Base-by-base conservation (phyloP, 2,113 vertebrate genomes). In the Hippocampus comes region DNA sequence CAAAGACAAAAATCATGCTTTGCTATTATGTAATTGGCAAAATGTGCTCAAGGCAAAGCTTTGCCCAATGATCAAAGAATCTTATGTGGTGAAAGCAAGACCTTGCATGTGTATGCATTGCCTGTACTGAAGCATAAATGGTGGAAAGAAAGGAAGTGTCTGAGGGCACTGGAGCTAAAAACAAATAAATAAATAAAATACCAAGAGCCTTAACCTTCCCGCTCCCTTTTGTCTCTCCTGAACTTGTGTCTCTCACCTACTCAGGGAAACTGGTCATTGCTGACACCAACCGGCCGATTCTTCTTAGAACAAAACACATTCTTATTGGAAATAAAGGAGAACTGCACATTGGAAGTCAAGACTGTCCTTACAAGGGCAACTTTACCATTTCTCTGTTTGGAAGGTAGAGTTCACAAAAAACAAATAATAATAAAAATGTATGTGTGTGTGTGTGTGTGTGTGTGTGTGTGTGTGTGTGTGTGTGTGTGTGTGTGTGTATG, bases 231-330 rank as follows among this genome's bases (percentile, higher is more conserved):
- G 38, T 53, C 27, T 70, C 57, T 75, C 51, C 53, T 68, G 34
- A 65, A 49, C 34, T 57, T 67, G 12, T 51, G 21, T 67, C 55
- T 42, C 63, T 46, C 51, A 10, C 27, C 38, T 67, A 64, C 81
- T 43, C 78, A 99, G 96, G 97, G 71, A 97, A 95, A 80, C 90
- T 99, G 72, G 94, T 98, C 76, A 92, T 99, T 75, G 95, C 95
- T 63, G 96, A 98, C 10, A 88, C 90, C 0, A 81, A 63, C 1
- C 84, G 88, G 66, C 91, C 94, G n/a, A 94, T 98, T 38, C 61
- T 93, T 25, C 85, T 99, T 34, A 94, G 95, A 0, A 88, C 95
- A 4, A 94, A 95, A 79, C 93, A 95, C 53, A 95, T 99, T 72
- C 93, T 96, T 64, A 94, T 99, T 18, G 96, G 95, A 66, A 88